Evolutionary conservation across 2,797 vertebrate genomes (phyloP).

Genomic region (Bradypodion pumilum): DNA sequence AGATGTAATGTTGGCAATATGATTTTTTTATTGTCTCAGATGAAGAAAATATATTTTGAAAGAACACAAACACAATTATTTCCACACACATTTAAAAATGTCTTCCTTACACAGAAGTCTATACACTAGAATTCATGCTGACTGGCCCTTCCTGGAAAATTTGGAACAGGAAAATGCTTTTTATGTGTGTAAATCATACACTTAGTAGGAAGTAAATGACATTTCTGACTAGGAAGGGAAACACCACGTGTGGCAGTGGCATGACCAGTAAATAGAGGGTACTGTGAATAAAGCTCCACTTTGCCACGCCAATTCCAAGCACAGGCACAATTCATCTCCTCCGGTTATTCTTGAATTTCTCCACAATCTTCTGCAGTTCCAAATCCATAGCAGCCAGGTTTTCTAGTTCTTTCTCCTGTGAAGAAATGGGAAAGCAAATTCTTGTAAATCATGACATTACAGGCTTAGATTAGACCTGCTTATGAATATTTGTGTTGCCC

Average conservation of each 20-base stretch:
- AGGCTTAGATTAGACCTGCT: not conserved
- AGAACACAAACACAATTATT: constrained; percentile 74
- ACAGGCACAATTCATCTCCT: constrained; percentile 66
- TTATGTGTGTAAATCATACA: constrained; percentile 63
- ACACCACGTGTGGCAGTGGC: constrained; percentile 63
- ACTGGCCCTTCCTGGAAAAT: constrained; percentile 75
- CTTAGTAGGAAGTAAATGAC: constrained; percentile 64
- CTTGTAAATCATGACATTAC: rapidly evolving
- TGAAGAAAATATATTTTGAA: constrained; percentile 74
- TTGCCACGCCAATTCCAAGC: not conserved
- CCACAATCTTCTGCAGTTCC: constrained; percentile 90
- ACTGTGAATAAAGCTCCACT: constrained; percentile 29
- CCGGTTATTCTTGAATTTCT: constrained; percentile 82
- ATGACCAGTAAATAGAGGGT: constrained; percentile 65
- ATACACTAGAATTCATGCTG: constrained; percentile 82
- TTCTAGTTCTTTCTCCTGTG: constrained; percentile 88
- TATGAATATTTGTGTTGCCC: not conserved
- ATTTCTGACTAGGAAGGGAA: constrained; percentile 64
- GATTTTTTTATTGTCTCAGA: constrained; percentile 89
- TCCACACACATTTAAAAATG: constrained; percentile 73
- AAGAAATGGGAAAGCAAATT: constrained; percentile 30
- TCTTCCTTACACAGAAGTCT: constrained; percentile 60
- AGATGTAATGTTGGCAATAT: not conserved
- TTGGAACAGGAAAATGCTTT: constrained; percentile 75
- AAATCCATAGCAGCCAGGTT: constrained; percentile 89